Percentiles rank a stretch among this genome's conserved stretches.
Conservation (phyloP, 1,140 invertebrate species). For the Pseudomyrmex dendroicus region DNA sequence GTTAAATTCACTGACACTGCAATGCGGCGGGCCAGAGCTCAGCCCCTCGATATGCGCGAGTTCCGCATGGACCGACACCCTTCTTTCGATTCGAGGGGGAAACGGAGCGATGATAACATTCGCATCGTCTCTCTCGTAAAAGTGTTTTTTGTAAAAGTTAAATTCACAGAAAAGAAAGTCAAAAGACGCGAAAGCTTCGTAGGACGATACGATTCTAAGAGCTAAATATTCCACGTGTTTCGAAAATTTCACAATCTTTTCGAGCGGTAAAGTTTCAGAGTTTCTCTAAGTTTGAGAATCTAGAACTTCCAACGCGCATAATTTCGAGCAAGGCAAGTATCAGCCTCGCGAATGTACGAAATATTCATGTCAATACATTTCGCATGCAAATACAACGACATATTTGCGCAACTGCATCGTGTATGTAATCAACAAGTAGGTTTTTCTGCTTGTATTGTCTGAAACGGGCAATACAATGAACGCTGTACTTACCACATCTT, state of each 20-base stretch:
- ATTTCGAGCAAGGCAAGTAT: not conserved
- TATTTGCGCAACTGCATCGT: conserved; percentile 15
- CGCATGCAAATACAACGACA: not conserved
- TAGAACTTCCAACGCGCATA: not conserved
- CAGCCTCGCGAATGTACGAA: not conserved
- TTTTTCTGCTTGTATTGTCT: not conserved
- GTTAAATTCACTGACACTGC: conserved; percentile 62
- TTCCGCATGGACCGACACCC: conserved; percentile 17
- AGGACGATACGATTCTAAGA: no score
- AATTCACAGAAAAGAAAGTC: not conserved
- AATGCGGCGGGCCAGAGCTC: conserved; percentile 17
- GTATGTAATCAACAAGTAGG: conserved; percentile 28
- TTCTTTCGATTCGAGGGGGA: conserved; percentile 4
- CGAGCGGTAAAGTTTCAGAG: not conserved
- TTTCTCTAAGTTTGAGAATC: not conserved
- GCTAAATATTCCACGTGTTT: not conserved
- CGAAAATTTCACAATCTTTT: not conserved
- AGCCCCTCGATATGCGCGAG: conserved; percentile 20
- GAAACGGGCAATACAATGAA: not conserved
- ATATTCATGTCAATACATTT: conserved; percentile 35
- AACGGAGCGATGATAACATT: conserved; percentile 35
- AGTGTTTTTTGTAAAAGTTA: conserved; percentile 12
- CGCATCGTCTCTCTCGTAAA: not conserved
- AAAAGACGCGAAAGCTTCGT: not conserved
- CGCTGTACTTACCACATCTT: not conserved